phyloP scores from a whole-genome alignment of 2,113 vertebrate species.

The Carassius auratus region DNA sequence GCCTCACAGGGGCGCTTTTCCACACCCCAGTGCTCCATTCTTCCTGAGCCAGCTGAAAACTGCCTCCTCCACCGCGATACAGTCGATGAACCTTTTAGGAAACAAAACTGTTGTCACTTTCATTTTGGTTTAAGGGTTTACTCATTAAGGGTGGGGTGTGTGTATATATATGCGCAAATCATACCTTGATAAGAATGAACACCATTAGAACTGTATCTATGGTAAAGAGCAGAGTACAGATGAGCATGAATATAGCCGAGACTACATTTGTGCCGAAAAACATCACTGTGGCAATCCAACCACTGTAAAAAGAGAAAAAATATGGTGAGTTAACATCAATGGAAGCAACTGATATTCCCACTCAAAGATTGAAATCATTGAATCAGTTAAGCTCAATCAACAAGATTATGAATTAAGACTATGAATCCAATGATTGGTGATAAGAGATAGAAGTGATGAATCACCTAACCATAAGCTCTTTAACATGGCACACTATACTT shows the following conservation, averaged over 20 bases:
- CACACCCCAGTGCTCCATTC: conserved; percentile 88
- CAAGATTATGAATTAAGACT: not conserved
- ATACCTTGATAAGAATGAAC: conserved; percentile 84
- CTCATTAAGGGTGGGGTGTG: not conserved
- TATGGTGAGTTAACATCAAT: conserved; percentile 48
- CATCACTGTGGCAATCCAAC: conserved; percentile 84
- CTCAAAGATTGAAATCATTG: not conserved
- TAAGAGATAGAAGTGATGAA: no score
- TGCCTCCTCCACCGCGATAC: conserved; percentile 89
- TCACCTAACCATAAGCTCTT: no score
- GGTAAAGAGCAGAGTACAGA: conserved; percentile 88
- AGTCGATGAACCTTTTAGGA: conserved; percentile 86
- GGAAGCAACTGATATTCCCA: not conserved
- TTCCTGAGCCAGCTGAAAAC: conserved; percentile 86
- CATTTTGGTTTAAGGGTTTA: not conserved
- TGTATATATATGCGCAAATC: conserved; percentile 51
- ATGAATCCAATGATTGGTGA: no score
- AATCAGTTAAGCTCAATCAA: not conserved
- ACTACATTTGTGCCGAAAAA: conserved; percentile 81
- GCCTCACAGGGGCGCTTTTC: conserved; percentile 82
- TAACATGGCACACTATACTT: no score
- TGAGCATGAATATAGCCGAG: conserved; percentile 89
- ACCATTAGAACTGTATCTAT: conserved; percentile 79
- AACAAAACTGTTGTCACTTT: not conserved
- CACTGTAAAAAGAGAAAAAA: conserved; percentile 73